Conservation (phyloP, 2,797 vertebrate species). For the Meda fulgida region DNA sequence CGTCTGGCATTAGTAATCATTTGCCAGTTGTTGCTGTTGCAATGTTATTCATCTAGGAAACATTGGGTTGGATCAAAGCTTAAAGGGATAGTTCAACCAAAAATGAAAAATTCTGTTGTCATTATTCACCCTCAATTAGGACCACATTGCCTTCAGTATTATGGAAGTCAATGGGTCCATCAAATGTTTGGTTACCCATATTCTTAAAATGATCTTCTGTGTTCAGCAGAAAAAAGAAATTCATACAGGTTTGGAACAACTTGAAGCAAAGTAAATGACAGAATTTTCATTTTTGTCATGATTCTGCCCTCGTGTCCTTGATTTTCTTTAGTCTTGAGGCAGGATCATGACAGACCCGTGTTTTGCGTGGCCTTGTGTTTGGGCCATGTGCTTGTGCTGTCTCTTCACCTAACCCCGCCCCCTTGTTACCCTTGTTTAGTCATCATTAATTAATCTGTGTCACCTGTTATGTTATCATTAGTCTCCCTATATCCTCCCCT, state of each 20-base stretch:
- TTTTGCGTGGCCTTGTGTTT: too few relatives aligned
- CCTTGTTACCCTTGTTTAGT: too few relatives aligned
- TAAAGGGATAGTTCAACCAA: neutral
- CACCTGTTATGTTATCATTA: too few relatives aligned
- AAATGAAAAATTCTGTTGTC: neutral
- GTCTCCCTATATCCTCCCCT: too few relatives aligned
- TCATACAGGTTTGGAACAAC: neutral
- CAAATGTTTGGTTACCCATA: neutral
- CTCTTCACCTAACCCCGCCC: too few relatives aligned
- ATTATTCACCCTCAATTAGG: neutral
- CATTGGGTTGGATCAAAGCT: neutral
- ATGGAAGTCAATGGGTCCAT: neutral
- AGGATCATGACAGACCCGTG: too few relatives aligned
- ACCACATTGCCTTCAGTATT: neutral
- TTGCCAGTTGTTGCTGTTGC: neutral
- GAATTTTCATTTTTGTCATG: neutral
- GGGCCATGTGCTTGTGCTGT: too few relatives aligned
- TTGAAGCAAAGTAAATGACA: neutral
- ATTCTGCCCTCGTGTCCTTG: too few relatives aligned
- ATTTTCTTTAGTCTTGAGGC: too few relatives aligned
- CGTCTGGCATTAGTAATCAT: neutral
- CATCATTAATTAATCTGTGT: too few relatives aligned
- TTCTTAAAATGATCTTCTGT: neutral
- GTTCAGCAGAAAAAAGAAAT: neutral
- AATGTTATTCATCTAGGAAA: too few relatives aligned